These are phyloP conservation scores for Danio kyathit DNA, from an alignment of 2,797 vertebrate genomes.

Conservation along the genomic window DNA sequence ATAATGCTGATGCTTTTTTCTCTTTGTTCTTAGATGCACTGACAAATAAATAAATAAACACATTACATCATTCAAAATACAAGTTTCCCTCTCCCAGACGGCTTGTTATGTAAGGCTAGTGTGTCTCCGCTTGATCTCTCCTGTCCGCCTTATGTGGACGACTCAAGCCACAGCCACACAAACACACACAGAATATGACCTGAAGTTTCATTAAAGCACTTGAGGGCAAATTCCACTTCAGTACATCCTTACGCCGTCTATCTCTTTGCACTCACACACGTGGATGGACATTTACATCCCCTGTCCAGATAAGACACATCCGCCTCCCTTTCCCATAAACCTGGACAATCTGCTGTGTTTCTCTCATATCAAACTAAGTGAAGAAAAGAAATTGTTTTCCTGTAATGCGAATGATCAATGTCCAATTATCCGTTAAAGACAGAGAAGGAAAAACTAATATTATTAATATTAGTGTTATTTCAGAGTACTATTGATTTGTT, in stretches of 20 bases:
- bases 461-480: background rate
- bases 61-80: background rate
- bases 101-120: background rate
- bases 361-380: background rate
- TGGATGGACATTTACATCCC: slow-evolving; percentile 33
- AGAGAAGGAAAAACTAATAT: background rate
- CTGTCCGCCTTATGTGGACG: slow-evolving; percentile 16
- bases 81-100: background rate
- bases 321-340: background rate
- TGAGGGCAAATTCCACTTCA: slow-evolving; percentile 38
- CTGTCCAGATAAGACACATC: slow-evolving; percentile 28
- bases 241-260: background rate
- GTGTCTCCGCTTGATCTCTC: background rate
- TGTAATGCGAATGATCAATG: slow-evolving; percentile 71
- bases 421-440: slow-evolving; percentile 67
- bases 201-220: slow-evolving; percentile 38
- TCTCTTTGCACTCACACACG: slow-evolving; percentile 27
- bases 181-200: slow-evolving; percentile 12
- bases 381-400: background rate
- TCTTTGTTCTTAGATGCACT: background rate
- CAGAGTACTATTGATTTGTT: too few relatives aligned
- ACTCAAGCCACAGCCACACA: slow-evolving; percentile 17
- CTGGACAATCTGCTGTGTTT: background rate
- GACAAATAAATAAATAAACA: background rate
- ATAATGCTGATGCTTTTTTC: background rate